Evolutionary conservation across 2,888 invertebrate genomes (phyloP), one percentile per base, ranked within the genome.

Genomic region (Limnephilus marmoratus): DNA sequence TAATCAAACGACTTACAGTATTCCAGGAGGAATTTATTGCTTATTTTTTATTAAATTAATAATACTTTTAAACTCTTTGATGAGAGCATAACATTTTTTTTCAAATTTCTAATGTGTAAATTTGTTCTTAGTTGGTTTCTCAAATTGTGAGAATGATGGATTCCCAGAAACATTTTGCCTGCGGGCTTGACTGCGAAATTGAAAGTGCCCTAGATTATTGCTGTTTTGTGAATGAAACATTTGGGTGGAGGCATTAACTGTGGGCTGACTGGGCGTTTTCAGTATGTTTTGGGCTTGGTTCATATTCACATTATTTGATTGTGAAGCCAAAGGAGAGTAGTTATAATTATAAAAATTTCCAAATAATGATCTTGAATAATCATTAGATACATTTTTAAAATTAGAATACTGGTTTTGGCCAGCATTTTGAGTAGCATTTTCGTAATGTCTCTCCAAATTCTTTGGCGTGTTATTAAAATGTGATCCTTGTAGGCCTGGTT

Each of bases 61-160:
- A 24, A 68, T 68, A 68, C 7, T 24, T 68, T 68, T n/a, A n/a
- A 24, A 7, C 24, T 7, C 24, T 24, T 24, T 24, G 9, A n/a
- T n/a, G 68, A 9, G 9, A 9, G 7, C 5, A 2, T 24, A 24
- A 24, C 15, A 49, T 49, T 15, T 49, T 45, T 49, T 49, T 49
- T 45, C 1, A 13, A 45, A 7, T 68, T 24, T 68, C 24, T 68
- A 15, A 49, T 87, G 87, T 18, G n/a, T 29, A 5, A 87, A 13
- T 87, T 87, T 68, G 29, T 49, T 29, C 49, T 87, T 87, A 1
- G 34, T 29, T 87, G 87, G 29, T 34, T 53, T 31, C 18, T 87
- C 49, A 87, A 31, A 87, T 15, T 87, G 87, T 53, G 87, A 87
- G 53, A 87, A 29, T 29, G 34, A 87, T 49, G n/a, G 15, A 12